Base-by-base conservation (phyloP, 2,113 vertebrate species). In the Xenopus laevis region DNA sequence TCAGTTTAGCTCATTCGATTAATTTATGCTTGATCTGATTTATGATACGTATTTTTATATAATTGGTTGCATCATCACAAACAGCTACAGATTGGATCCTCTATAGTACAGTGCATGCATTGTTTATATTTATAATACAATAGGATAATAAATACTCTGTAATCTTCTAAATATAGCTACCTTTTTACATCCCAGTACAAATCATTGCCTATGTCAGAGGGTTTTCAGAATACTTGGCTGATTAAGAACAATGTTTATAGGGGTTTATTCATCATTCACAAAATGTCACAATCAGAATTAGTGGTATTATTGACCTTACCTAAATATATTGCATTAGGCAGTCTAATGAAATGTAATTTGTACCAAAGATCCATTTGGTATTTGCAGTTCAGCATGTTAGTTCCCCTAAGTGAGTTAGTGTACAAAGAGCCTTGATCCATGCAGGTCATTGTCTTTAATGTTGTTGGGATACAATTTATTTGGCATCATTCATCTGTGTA, bases 341-440 rank as follows among this genome's bases (percentile, higher is more conserved):
- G 53, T 59, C 52, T 68, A 30, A 74, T 40, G 57, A 66, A 74
- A 67, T 52, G 57, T 68, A 60, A 74, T 68, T 59, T 65, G 66
- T 60, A 53, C 46, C 58, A 33, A 60, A 59, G 44, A 5, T 15
- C 13, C 61, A 52, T 45, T 78, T 57, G 77, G 62, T 68, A 70
- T 78, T 50, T 45, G 75, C 78, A 33, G 68, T 71, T 62, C 76
- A 65, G 71, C 21, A 71, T 9, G 68, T 71, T 73, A 74, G 65
- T 81, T 82, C 62, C 81, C 77, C 79, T 72, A 45, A 81, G 45
- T 71, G 78, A 79, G 74, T 82, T 82, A 83, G 78, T 82, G 78
- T 80, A 78, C 71, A 65, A 33, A 68, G 78, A 80, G 71, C 46
- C 78, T n/a, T 73, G 73, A 81, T 77, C 79, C 79, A 77, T 77